Evolutionary conservation across 37 sponge, comb jelly and placozoan genomes (phyloP), one percentile per base, ranked within the genome.

Genomic region (Ephydatia muelleri): DNA sequence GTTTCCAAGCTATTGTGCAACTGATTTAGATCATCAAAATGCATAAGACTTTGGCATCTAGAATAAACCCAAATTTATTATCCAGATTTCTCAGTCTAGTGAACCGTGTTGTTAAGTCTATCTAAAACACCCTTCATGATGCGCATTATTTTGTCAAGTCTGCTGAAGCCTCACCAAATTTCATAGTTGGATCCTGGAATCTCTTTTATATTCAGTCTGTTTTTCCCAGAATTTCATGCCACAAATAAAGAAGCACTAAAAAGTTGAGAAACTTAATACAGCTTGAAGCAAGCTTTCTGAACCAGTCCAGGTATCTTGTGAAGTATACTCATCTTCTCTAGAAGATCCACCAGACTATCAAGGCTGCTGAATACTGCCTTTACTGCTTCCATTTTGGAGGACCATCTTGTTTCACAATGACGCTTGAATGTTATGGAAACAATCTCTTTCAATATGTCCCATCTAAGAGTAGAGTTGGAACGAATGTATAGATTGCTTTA

Each of bases 1-100:
- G 43, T 43, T 3, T 43, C 43, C 43, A 43, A 43, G 6, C 6
- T 43, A 43, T 43, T 6, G 6, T 43, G 43, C 43, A 43, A 43
- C 43, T 43, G 43, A 43, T 43, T 43, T 43, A 43, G 43, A 43
- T 43, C 43, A 43, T 43, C 57, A 57, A 14, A 57, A 57, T 57
- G 57, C 57, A 57, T 57, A 57, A 57, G 57, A 57, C 57, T 57
- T 57, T 57, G 57, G 57, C 57, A 57, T 57, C 57, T 57, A 57
- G 57, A 57, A 57, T 57, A 57, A 57, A 57, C 57, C 57, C 57
- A 57, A 13, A 57, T 57, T 57, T 57, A 57, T 57, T 57, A 57
- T 57, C 57, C 57, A 57, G 57, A 57, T 57, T 57, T 57, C 57
- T 57, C 57, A 57, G 19, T 57, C 57, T 57, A 57, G 57, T 57